Percentiles rank a stretch among this genome's conserved stretches.
Evolutionary conservation across 2,797 vertebrate species (phyloP).

Genomic region (Sebastes minor): DNA sequence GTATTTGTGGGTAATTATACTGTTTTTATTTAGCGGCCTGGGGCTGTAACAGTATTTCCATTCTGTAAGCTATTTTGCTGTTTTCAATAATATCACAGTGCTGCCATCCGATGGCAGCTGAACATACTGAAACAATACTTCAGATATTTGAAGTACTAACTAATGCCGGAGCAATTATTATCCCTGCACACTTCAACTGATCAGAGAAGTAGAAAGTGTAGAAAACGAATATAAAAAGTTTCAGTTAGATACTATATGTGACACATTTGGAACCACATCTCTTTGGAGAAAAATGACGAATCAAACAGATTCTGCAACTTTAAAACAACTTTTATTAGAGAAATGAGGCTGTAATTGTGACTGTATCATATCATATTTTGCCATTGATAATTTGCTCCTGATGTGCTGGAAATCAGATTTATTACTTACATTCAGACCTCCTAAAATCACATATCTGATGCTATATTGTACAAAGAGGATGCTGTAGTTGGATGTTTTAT

Average conservation of each 20-base stretch:
- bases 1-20: slow-evolving; percentile 27
- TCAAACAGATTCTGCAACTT: not conserved
- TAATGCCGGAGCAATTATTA: not conserved
- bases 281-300: not conserved
- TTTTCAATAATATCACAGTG: slow-evolving; percentile 43
- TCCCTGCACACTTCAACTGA: not conserved
- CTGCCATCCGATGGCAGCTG: slow-evolving; percentile 59
- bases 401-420: slow-evolving; percentile 16
- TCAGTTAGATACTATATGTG: not conserved
- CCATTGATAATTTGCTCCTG: not conserved
- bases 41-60: slow-evolving; percentile 7
- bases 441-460: not conserved
- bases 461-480: slow-evolving; percentile 37
- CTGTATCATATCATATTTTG: slow-evolving; percentile 15
- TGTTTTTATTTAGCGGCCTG: slow-evolving; percentile 9
- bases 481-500: slow-evolving; percentile 44
- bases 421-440: slow-evolving; percentile 19
- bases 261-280: not conserved
- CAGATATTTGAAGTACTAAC: not conserved
- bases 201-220: not conserved
- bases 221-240: not conserved
- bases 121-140: slow-evolving; percentile 24
- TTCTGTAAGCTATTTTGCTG: slow-evolving; percentile 20
- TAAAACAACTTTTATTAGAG: not conserved
- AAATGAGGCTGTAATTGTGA: not conserved